Conservation (phyloP, 2,888 invertebrate species). For the Pterostichus niger region DNA sequence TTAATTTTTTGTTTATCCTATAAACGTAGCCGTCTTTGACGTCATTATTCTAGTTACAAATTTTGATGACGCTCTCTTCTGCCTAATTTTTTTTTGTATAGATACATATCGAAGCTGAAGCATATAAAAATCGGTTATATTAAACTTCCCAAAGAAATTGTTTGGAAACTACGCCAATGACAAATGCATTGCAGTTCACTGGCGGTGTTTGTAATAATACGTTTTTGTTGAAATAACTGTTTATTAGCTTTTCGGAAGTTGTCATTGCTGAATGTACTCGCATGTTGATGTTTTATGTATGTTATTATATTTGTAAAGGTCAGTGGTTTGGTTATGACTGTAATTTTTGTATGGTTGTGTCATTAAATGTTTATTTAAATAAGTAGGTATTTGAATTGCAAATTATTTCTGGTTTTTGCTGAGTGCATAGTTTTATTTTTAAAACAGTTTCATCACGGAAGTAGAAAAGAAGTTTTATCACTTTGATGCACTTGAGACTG, state of each 20-base stretch:
- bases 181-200: not conserved
- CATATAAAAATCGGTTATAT: too few species aligned
- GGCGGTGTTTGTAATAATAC: constrained; percentile 18
- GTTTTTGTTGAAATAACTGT: constrained; percentile 40
- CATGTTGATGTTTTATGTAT: constrained; percentile 16
- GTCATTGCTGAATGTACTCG: constrained; percentile 16
- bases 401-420: constrained; percentile 45
- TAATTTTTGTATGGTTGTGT: constrained; percentile 25
- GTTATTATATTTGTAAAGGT: constrained; percentile 47
- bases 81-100: too few species aligned
- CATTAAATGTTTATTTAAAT: constrained; percentile 43
- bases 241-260: constrained; percentile 59
- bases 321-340: constrained; percentile 39
- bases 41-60: too few species aligned
- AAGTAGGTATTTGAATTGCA: constrained; percentile 29
- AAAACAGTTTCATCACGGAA: constrained; percentile 14
- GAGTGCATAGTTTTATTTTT: constrained; percentile 24
- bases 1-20: too few species aligned
- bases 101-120: too few species aligned
- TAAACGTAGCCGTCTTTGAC: too few species aligned
- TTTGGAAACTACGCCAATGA: not conserved
- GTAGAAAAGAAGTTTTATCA: not conserved
- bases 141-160: not conserved
- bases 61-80: too few species aligned
- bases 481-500: not conserved